phyloP scores from a whole-genome alignment of 2,888 invertebrate genomes.

The Steromphala cineraria region DNA sequence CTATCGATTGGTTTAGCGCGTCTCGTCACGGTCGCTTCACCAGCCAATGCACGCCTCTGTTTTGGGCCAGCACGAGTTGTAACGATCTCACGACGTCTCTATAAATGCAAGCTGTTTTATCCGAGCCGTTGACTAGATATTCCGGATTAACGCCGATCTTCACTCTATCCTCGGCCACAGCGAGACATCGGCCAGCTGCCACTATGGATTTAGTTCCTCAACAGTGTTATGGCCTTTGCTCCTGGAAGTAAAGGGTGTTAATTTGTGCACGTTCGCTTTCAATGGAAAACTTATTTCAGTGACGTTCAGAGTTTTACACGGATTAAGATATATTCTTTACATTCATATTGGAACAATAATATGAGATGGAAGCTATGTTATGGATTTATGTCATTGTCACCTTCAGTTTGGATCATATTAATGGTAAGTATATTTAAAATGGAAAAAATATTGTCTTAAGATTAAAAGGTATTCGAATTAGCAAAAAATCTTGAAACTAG shows the following conservation, averaged over 20 bases:
- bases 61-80: not conserved
- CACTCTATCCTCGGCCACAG: not conserved
- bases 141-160: not conserved
- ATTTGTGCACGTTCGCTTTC: not conserved
- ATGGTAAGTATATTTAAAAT: not conserved
- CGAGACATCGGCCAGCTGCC: not conserved
- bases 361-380: not conserved
- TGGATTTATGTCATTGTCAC: not conserved
- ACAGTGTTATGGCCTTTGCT: not conserved
- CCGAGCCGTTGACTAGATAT: not conserved
- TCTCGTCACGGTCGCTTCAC: constrained; percentile 6
- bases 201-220: not conserved
- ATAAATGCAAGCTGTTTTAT: constrained; percentile 8
- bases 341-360: not conserved
- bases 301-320: not conserved
- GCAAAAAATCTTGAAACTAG: no score
- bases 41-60: not conserved
- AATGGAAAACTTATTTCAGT: not conserved
- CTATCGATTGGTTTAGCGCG: constrained; percentile 1
- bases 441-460: no score
- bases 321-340: not conserved
- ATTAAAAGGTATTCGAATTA: no score
- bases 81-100: constrained; percentile 1
- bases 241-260: not conserved
- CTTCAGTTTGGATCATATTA: not conserved